These are phyloP conservation scores for Parauchenoglanis punctatus DNA, from an alignment of 2,797 vertebrate genomes.

Conservation along the genomic window DNA sequence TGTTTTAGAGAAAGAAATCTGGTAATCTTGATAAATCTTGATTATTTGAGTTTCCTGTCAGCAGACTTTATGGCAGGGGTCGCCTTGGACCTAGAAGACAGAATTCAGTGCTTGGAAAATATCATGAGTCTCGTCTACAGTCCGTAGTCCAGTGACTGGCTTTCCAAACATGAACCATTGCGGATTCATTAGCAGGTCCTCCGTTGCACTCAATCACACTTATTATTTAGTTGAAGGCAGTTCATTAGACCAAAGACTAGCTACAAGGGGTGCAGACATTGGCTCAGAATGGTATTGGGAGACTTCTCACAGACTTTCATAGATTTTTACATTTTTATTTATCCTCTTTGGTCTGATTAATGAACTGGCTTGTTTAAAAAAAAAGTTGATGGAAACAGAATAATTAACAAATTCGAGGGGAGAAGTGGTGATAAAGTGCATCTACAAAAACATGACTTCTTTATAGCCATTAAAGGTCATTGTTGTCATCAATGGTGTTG, in stretches of 20 bases:
- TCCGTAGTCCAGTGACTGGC: not conserved
- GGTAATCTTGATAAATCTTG: not conserved
- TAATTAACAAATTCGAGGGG: not conserved
- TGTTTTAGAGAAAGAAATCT: not conserved
- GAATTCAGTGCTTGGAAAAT: not conserved
- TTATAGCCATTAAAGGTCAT: not conserved
- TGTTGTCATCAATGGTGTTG: not conserved
- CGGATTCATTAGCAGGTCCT: not conserved
- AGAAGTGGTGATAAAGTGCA: not conserved
- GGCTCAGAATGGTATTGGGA: not conserved
- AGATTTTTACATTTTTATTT: not conserved
- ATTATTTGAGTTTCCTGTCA: not conserved
- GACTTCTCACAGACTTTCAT: not conserved
- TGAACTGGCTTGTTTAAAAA: not conserved
- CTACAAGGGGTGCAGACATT: not conserved
- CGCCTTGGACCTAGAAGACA: not conserved
- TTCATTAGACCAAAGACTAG: not conserved
- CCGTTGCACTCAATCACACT: not conserved
- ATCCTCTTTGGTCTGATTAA: not conserved
- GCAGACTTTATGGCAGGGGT: not conserved
- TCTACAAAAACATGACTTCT: not conserved
- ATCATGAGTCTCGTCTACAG: not conserved
- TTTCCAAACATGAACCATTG: not conserved
- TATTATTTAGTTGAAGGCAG: not conserved
- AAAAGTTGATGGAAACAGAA: not conserved